phyloP scores from a whole-genome alignment of 2,797 vertebrate species.

The Sphaeramia orbicularis region DNA sequence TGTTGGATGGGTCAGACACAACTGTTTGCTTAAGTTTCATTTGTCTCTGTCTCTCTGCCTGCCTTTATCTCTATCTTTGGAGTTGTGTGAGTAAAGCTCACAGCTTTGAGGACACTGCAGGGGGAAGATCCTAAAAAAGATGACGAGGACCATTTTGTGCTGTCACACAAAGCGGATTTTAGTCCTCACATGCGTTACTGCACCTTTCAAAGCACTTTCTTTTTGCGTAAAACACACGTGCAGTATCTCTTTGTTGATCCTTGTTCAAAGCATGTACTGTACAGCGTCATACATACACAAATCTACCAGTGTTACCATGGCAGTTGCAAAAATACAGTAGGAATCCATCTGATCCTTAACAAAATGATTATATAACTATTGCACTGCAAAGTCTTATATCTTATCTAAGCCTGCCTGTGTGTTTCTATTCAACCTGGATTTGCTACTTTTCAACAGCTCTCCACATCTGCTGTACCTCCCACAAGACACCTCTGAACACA shows the following conservation, averaged over 20 bases:
- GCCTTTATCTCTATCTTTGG: conserved; percentile 52
- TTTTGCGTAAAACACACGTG: conserved; percentile 21
- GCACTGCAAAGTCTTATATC: conserved; percentile 77
- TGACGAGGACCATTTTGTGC: conserved; percentile 59
- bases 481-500: conserved; percentile 58
- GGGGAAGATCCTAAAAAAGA: conserved; percentile 52
- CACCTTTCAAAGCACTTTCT: conserved; percentile 10
- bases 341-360: conserved; percentile 83
- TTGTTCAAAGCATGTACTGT: conserved; percentile 48
- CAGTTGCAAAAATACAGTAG: conserved; percentile 83
- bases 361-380: conserved; percentile 86
- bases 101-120: conserved; percentile 57
- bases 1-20: conserved; percentile 54
- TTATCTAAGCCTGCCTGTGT: conserved; percentile 77
- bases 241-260: conserved; percentile 36
- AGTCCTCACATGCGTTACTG: conserved; percentile 17
- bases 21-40: conserved; percentile 65
- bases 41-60: conserved; percentile 57
- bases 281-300: conserved; percentile 21
- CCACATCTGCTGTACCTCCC: conserved; percentile 58
- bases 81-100: conserved; percentile 55
- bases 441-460: conserved; percentile 60
- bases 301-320: conserved; percentile 80
- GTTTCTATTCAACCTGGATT: conserved; percentile 62
- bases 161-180: conserved; percentile 41